Base-by-base conservation (phyloP, 2,888 invertebrate genomes). In the Perizoma affinitatum region DNA sequence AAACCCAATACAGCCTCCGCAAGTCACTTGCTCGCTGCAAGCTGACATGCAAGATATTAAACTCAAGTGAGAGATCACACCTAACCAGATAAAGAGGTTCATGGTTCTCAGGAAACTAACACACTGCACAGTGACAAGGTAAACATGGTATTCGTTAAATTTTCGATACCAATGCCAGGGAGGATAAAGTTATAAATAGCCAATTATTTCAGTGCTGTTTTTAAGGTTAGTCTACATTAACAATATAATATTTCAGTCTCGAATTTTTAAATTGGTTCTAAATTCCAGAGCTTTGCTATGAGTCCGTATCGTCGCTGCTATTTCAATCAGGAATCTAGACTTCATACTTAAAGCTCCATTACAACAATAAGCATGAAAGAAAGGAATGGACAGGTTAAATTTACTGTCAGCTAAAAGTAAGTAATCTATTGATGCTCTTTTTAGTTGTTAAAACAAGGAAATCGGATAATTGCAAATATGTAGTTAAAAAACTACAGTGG, bases 1-100 rank as follows among this genome's bases (percentile, higher is more conserved):
- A 61, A 73, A 75, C 2, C 82, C 69, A 41, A 88, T 83, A 60
- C 89, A 89, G 0, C 70, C 73, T 5, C 83, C 80, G 60, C 88
- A 87, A 0, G 78, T 83, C 11, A 72, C 64, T 7, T 76, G 73
- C 46, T 68, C 71, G 4, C 59, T 65, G 40, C 68, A 60, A 51
- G 48, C 47, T 0, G 65, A 55, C 10, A 68, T 11, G 65, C 72
- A 65, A 41, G 11, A 49, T 43, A 66, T 62, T 41, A 64, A 51
- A 60, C 38, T 54, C 5, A 68, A 54, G 61, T n/a, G 58, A 64
- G n/a, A 5, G 59, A 55, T 7, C 59, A 49, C 8, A 65, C n/a
- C 45, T 54, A 66, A 54, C 42, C 59, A 45, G 11, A 62, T 45
- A 8, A 58, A 42, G 9, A 61, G 54, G 55, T 70, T 66, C 70